Percentiles rank a stretch among this genome's conserved stretches.
Evolutionary conservation across 2,888 invertebrate genomes (phyloP).

Genomic region (Danaus chrysippus): DNA sequence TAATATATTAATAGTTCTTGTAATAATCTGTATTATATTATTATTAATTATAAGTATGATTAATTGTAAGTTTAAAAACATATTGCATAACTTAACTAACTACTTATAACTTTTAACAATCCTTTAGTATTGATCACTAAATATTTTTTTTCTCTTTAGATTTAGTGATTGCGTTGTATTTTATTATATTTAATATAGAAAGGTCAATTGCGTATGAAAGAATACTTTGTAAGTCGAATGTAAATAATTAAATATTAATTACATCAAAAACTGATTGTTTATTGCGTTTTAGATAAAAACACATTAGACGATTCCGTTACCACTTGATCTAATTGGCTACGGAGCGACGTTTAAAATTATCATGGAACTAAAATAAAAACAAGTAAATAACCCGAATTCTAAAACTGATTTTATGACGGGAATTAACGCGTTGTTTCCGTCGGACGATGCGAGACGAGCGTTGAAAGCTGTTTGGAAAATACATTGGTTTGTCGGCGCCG

Average conservation of each 20-base stretch:
- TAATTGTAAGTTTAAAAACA: too few relatives aligned
- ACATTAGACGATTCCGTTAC: constrained; percentile 48
- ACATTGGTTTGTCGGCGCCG: constrained; percentile 54
- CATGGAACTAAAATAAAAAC: constrained; percentile 76
- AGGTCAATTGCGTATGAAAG: too few relatives aligned
- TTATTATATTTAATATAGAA: too few relatives aligned
- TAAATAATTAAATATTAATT: constrained; percentile 16
- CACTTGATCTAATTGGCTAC: constrained; percentile 74
- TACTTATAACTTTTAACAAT: too few relatives aligned
- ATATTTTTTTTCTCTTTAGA: too few relatives aligned
- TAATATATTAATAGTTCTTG: neutral
- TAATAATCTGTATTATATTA: too few relatives aligned
- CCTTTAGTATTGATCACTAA: too few relatives aligned
- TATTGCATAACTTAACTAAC: too few relatives aligned
- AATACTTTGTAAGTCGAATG: neutral
- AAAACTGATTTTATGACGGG: constrained; percentile 79
- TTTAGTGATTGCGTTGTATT: too few relatives aligned
- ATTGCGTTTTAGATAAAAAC: constrained; percentile 30
- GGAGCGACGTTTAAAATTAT: constrained; percentile 73
- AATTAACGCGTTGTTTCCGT: constrained; percentile 79
- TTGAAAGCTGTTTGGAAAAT: constrained; percentile 77
- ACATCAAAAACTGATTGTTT: constrained; percentile 21
- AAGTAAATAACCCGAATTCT: constrained; percentile 79
- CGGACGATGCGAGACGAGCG: constrained; percentile 76
- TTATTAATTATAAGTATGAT: too few relatives aligned